Base-by-base conservation (phyloP, 2,797 vertebrate species). In the Hybognathus amarus region DNA sequence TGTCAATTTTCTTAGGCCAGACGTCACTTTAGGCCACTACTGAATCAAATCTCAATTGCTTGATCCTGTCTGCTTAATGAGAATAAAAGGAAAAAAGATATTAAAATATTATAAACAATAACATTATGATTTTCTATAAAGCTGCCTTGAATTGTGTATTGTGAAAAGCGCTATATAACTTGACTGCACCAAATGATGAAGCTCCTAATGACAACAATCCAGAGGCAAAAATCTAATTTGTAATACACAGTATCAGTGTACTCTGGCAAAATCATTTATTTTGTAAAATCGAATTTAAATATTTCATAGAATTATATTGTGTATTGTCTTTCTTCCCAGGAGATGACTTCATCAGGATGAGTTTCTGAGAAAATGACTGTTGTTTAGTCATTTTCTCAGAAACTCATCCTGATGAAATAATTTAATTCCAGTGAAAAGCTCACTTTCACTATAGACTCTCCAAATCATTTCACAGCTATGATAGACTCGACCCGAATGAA, bases 401-500 rank as follows among this genome's bases (percentile, higher is more conserved):
- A 38, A 70, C 13, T 27, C n/a, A 7, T 2, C 24, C 13, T 70
- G 6, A n/a, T 68, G 6, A 4, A 45, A 70, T 24, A 2, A 27
- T 61, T 2, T 6, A 1, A 54, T 22, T 40, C 63, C 24, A 75
- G 33, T n/a, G 3, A 75, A 38, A 38, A 38, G 3, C 10, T 3
- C 6, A 36, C 1, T 77, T 38, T 74, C 47, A 52, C 17, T 30
- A 1, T 33, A 2, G 2, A 5, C 33, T 33, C 5, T 33, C 33
- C 33, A 36, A 36, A 36, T 36, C 9, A 0, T 38, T 40, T 11
- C 11, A 6, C 1, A n/a, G 5, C 33, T 40, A 7, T n/a, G 22
- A n/a, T n/a, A n/a, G 12, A 69, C 6, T 6, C 1, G 2, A 15
- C 3, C 12, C 13, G 0, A 10, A 2, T 45, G 1, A 15, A 24